Conservation (phyloP, 2,797 vertebrate species). For the Hydrocynus forskahlii region DNA sequence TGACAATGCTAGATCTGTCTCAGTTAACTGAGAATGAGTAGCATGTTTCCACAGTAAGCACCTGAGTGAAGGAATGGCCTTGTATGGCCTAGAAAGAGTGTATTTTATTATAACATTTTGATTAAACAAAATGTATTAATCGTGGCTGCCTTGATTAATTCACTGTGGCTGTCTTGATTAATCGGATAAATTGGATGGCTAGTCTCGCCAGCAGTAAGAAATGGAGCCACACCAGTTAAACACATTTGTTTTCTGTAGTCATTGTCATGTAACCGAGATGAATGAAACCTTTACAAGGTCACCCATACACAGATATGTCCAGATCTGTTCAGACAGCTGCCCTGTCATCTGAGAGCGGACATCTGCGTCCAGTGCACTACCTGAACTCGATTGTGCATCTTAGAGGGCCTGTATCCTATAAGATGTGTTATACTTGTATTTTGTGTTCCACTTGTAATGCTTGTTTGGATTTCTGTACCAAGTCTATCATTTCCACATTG, state of each 20-base stretch:
- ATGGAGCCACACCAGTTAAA: too few relatives aligned
- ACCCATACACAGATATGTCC: background rate
- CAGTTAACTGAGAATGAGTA: slow-evolving; percentile 3
- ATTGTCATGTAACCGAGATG: background rate
- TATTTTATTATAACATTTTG: background rate
- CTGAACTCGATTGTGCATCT: background rate
- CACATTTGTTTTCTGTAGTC: background rate
- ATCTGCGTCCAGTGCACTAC: background rate
- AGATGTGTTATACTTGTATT: too few relatives aligned
- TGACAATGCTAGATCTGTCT: background rate
- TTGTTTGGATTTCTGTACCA: too few relatives aligned
- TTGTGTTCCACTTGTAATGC: too few relatives aligned
- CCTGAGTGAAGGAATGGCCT: background rate
- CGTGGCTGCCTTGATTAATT: too few relatives aligned
- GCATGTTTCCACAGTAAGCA: background rate
- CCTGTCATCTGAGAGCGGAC: background rate
- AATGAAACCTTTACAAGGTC: background rate
- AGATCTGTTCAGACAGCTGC: background rate
- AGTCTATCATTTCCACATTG: too few relatives aligned
- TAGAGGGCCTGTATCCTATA: too few relatives aligned
- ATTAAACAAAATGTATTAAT: too few relatives aligned
- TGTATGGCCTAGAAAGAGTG: background rate
- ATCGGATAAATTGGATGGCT: too few relatives aligned
- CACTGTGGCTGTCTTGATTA: too few relatives aligned
- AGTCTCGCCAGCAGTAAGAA: too few relatives aligned